Evolutionary conservation across 2,888 invertebrate species (phyloP).

Genomic region (Leistus spinibarbis): DNA sequence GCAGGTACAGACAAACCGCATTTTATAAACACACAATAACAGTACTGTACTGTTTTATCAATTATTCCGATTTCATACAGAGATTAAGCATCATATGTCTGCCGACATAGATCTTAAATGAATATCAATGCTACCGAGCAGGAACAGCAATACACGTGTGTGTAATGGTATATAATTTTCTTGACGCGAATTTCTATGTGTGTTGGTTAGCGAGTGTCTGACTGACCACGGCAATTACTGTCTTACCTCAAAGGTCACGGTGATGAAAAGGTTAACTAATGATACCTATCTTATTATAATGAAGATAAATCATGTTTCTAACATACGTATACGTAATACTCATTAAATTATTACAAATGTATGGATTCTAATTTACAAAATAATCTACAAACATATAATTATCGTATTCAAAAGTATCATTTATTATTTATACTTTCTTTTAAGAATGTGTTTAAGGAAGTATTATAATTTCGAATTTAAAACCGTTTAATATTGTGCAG

Average conservation of each 20-base stretch:
- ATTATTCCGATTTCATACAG: no score
- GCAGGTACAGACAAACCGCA: no score
- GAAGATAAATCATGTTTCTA: not conserved
- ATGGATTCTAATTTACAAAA: not conserved
- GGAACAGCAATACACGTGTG: not conserved
- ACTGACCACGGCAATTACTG: not conserved
- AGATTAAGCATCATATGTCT: no score
- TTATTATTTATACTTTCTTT: no score
- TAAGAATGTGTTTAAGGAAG: no score
- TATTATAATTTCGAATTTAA: no score
- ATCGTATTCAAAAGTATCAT: no score
- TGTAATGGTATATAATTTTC: not conserved
- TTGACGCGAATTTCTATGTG: not conserved
- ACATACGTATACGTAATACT: not conserved
- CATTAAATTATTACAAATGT: not conserved
- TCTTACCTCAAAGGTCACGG: not conserved
- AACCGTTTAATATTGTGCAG: no score
- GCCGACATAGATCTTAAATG: no score
- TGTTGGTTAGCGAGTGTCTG: not conserved
- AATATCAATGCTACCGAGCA: not conserved
- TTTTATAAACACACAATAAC: no score
- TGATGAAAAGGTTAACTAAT: conserved; percentile 11
- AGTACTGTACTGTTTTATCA: no score
- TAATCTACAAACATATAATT: no score
- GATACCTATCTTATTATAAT: conserved; percentile 4